These are phyloP conservation scores for Lepas anatifera DNA, from an alignment of 2,888 invertebrate species.

Conservation along the genomic window DNA sequence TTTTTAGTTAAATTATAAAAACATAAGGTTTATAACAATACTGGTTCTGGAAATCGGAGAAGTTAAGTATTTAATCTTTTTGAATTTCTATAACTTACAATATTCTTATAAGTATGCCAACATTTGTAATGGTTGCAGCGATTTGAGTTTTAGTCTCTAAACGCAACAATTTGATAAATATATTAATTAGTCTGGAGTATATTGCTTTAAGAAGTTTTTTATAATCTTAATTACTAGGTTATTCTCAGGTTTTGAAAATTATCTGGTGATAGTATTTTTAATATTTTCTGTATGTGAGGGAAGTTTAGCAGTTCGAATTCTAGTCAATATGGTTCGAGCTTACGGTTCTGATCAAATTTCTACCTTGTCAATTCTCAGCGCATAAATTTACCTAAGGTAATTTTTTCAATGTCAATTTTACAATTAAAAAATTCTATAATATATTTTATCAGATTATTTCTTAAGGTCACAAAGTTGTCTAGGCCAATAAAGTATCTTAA, in stretches of 20 bases:
- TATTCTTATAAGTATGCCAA: slow-evolving; percentile 29
- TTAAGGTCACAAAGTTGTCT: too few species aligned
- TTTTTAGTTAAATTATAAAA: neutral
- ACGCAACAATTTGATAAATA: slow-evolving; percentile 45
- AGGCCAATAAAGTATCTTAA: too few species aligned
- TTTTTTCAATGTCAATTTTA: too few species aligned
- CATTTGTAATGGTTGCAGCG: slow-evolving; percentile 48
- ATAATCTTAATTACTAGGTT: slow-evolving; percentile 23
- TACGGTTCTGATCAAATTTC: slow-evolving; percentile 46
- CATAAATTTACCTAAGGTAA: too few species aligned
- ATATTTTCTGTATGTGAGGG: slow-evolving; percentile 35
- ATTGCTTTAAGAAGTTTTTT: slow-evolving; percentile 18
- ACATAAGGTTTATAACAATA: too few species aligned
- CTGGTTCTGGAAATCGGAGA: too few species aligned
- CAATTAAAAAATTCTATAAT: too few species aligned
- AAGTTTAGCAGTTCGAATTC: slow-evolving; percentile 48
- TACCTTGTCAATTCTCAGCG: too few species aligned
- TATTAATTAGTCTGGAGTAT: slow-evolving; percentile 36
- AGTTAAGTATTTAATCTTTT: too few species aligned
- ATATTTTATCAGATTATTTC: too few species aligned
- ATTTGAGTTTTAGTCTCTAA: slow-evolving; percentile 55
- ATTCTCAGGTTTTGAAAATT: slow-evolving; percentile 35
- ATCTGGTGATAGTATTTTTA: slow-evolving; percentile 33
- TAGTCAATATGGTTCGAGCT: slow-evolving; percentile 47
- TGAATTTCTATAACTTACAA: too few species aligned